Base-by-base conservation (phyloP, 2,888 invertebrate species). In the Prenolepis imparis region DNA sequence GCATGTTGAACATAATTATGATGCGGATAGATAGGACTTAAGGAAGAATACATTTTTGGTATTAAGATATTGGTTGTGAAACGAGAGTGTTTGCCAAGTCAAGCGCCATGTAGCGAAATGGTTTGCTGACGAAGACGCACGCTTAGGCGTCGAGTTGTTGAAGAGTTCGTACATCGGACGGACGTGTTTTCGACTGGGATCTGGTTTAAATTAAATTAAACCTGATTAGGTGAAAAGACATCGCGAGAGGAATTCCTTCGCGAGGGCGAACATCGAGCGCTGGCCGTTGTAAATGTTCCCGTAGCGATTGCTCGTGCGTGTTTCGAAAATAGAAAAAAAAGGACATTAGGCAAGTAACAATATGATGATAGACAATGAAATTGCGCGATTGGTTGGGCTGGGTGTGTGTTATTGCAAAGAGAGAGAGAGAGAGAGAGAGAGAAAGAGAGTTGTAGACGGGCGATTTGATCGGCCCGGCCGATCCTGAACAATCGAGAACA, bases 201-300 rank as follows among this genome's bases (percentile, higher is more conserved):
- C 28, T 3, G 28, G 57, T 52, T 15, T 3, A 41, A 57, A 48
- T 48, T 41, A 21, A 66, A 66, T 28, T 28, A 3, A 28, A 28
- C 28, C 55, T 18, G 28, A 67, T 64, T 44, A 36, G 21, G 48
- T 3, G 28, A 32, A 32, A 66, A 61, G 67, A 72, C 36, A 24
- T 66, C 59, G 59, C 48, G 68, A 82, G 70, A 82, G 78, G 72
- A 78, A 84, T 73, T 67, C 55, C 64, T 81, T 80, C 74, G 67
- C 55, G 82, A 67, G 68, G 55, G 67, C 64, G 74, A 32, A 82
- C 81, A 75, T 83, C 70, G 77, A 87, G 88, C 86, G 92, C 92
- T 91, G 92, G 91, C 89, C 91, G 91, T 92, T 77, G 84, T 82
- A 63, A 59, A 81, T 78, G 81, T 75, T 83, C 84, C 21, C 64